These are phyloP conservation scores for Myopa tessellatipennis DNA, from an alignment of 2,888 invertebrate genomes.

Conservation along the genomic window DNA sequence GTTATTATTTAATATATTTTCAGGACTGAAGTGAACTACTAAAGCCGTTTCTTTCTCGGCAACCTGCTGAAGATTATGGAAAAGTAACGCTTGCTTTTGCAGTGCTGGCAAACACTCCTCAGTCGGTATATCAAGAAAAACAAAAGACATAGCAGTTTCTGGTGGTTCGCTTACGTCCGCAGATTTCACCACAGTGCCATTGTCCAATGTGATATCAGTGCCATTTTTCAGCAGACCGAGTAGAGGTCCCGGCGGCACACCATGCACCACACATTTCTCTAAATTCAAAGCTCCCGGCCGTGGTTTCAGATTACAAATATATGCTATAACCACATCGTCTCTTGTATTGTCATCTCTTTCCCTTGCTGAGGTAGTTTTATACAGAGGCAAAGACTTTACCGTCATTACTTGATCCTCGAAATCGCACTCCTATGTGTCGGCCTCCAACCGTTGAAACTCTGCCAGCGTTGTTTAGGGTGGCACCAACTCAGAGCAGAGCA, in stretches of 20 bases:
- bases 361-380: conserved; percentile 38
- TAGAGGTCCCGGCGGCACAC: conserved; percentile 87
- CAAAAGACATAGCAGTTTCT: conserved; percentile 58
- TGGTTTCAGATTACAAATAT: conserved; percentile 69
- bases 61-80: conserved; percentile 73
- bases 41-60: conserved; percentile 71
- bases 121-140: conserved; percentile 81
- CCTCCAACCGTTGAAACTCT: conserved; percentile 70
- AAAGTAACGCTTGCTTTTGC: conserved; percentile 68
- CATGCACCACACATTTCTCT: conserved; percentile 82
- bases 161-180: conserved; percentile 80
- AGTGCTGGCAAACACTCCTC: conserved; percentile 77
- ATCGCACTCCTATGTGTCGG: conserved; percentile 68
- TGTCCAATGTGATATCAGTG: conserved; percentile 78
- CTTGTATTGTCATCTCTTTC: conserved; percentile 8
- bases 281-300: conserved; percentile 80
- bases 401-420: conserved; percentile 81
- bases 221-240: conserved; percentile 88
- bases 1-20: conserved; percentile 73
- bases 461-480: conserved; percentile 74
- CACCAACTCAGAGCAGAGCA: conserved; percentile 80
- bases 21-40: conserved; percentile 86
- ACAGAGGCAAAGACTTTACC: conserved; percentile 77
- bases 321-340: conserved; percentile 55
- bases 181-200: conserved; percentile 80